These are phyloP conservation scores for Phasia obesa DNA, from an alignment of 2,888 invertebrate species.

Conservation along the genomic window DNA sequence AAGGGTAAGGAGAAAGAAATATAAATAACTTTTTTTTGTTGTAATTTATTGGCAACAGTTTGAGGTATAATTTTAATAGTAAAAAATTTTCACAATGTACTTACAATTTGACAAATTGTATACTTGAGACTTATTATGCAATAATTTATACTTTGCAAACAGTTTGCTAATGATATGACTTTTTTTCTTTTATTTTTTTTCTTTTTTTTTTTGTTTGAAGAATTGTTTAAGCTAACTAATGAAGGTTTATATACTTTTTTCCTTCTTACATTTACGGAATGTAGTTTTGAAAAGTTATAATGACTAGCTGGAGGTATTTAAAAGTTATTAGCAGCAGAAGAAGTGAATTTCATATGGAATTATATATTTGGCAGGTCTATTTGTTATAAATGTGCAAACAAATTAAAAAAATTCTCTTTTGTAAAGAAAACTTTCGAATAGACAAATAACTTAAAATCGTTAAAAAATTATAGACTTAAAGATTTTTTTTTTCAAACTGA, in stretches of 20 bases:
- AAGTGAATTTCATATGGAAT: too few relatives aligned
- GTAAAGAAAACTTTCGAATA: too few relatives aligned
- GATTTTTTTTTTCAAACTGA: too few relatives aligned
- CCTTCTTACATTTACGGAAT: neutral
- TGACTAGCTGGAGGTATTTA: conserved; percentile 38
- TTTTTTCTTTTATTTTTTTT: too few relatives aligned
- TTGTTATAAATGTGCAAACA: too few relatives aligned
- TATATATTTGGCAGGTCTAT: too few relatives aligned
- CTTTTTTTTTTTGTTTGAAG: too few relatives aligned
- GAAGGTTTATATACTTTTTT: conserved; percentile 13
- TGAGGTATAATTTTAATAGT: conserved; percentile 66
- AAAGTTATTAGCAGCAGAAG: neutral
- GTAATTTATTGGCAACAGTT: conserved; percentile 70
- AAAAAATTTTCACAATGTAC: conserved; percentile 34
- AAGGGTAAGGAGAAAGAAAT: conserved; percentile 10
- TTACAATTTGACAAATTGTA: conserved; percentile 68
- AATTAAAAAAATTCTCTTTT: too few relatives aligned
- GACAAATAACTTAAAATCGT: neutral
- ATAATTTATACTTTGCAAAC: conserved; percentile 59
- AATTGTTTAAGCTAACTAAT: conserved; percentile 57
- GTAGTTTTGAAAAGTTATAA: conserved; percentile 42
- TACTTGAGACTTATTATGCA: conserved; percentile 69
- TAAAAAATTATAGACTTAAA: too few relatives aligned
- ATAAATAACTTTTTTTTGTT: conserved; percentile 60
- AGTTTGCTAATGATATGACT: conserved; percentile 62